Conservation (phyloP, 2,888 invertebrate species). For the Eupithecia abbreviata region DNA sequence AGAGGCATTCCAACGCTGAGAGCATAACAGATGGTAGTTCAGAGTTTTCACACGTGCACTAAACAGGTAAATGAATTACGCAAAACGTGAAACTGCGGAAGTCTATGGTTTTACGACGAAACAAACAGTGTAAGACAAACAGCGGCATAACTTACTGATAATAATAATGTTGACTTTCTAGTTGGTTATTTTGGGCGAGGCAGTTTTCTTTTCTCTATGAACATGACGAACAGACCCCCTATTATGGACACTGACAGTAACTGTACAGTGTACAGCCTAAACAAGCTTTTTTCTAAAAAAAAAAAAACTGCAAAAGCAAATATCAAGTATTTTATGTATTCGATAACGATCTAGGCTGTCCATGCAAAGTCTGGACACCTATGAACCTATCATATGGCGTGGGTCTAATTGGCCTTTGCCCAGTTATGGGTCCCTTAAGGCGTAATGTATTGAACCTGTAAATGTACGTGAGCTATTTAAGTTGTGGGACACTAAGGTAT, state of each 20-base stretch:
- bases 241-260: too few species aligned
- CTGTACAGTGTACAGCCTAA: too few species aligned
- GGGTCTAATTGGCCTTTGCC: background rate
- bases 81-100: slow-evolving; percentile 43
- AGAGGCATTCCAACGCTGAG: slow-evolving; percentile 26
- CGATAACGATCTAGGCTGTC: background rate
- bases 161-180: slow-evolving; percentile 28
- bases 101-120: slow-evolving; percentile 35
- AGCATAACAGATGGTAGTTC: slow-evolving; percentile 26
- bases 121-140: slow-evolving; percentile 41
- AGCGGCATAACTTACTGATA: slow-evolving; percentile 30
- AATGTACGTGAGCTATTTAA: background rate
- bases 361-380: background rate
- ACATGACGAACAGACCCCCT: background rate
- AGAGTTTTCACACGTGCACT: slow-evolving; percentile 33
- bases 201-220: background rate
- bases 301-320: too few species aligned
- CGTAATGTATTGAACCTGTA: background rate
- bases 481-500: background rate
- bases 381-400: background rate
- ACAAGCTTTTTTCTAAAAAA: background rate
- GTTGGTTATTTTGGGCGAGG: background rate
- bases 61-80: slow-evolving; percentile 40
- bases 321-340: background rate
- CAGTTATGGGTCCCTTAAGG: background rate